Conservation (phyloP, 2,888 invertebrate species). For the Pammene fasciana region DNA sequence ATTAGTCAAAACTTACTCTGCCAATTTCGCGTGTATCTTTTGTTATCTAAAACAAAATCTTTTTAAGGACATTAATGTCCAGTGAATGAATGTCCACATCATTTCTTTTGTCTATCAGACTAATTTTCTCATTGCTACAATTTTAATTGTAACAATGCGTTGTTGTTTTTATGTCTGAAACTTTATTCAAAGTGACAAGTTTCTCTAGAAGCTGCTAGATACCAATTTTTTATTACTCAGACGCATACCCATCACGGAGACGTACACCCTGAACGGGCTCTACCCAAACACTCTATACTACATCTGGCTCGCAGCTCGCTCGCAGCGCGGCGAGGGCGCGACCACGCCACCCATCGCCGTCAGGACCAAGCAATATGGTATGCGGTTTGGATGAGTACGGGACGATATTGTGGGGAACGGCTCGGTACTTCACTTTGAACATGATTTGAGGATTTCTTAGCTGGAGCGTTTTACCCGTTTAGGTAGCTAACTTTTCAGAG, state of each 20-base stretch:
- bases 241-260: slow-evolving; percentile 91
- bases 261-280: slow-evolving; percentile 93
- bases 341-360: slow-evolving; percentile 97
- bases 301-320: slow-evolving; percentile 97
- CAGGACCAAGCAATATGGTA: slow-evolving; percentile 99
- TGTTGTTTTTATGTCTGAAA: too few relatives aligned
- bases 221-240: slow-evolving; percentile 54
- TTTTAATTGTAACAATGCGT: too few relatives aligned
- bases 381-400: slow-evolving; percentile 72
- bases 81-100: too few relatives aligned
- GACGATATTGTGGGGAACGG: slow-evolving; percentile 40
- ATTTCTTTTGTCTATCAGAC: too few relatives aligned
- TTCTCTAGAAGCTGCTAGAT: neutral
- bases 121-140: too few relatives aligned
- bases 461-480: slow-evolving; percentile 1
- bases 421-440: slow-evolving; percentile 34
- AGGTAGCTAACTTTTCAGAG: too few relatives aligned
- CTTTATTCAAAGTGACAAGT: too few relatives aligned
- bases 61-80: too few relatives aligned
- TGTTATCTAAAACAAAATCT: too few relatives aligned
- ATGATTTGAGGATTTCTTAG: neutral
- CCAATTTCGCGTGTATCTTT: too few relatives aligned
- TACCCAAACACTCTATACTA: slow-evolving; percentile 98
- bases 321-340: slow-evolving; percentile 96
- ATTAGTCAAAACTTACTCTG: too few relatives aligned